Evolutionary conservation across 2,888 invertebrate species (phyloP).

Genomic region (Drosophila nr. medialis): DNA sequence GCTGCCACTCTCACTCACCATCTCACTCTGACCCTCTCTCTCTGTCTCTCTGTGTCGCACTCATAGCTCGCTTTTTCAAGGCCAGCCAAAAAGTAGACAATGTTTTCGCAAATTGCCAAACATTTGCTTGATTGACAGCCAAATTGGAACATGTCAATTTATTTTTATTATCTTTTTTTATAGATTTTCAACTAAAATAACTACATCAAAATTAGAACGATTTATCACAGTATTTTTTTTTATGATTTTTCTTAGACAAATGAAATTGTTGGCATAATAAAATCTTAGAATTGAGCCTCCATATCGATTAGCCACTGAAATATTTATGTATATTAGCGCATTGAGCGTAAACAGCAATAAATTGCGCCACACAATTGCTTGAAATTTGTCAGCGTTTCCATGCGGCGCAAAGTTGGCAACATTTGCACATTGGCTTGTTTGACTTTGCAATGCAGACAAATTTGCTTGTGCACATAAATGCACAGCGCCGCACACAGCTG

Average conservation of each 20-base stretch:
- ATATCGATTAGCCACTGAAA: conserved; percentile 3
- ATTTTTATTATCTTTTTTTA: neutral
- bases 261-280: neutral
- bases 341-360: conserved; percentile 11
- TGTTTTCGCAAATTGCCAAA: conserved; percentile 28
- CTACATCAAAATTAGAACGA: neutral
- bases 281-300: neutral
- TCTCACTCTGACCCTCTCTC: neutral
- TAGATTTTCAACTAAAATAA: neutral
- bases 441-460: conserved; percentile 68
- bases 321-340: neutral
- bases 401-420: conserved; percentile 46
- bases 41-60: neutral
- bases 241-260: neutral
- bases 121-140: conserved; percentile 14
- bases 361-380: conserved; percentile 13
- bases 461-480: conserved; percentile 56
- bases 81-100: conserved; percentile 76
- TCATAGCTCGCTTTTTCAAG: conserved; percentile 35
- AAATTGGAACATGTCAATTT: conserved; percentile 11
- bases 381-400: conserved; percentile 32
- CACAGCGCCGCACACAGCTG: conserved; percentile 41
- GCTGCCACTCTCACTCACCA: conserved; percentile 1
- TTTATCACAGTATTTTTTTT: neutral
- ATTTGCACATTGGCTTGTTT: conserved; percentile 65